Percentiles rank a stretch among this genome's conserved stretches.
These are phyloP conservation scores for Erythrocercus mccallii DNA, from an alignment of 2,113 vertebrate genomes.

Conservation along the genomic window DNA sequence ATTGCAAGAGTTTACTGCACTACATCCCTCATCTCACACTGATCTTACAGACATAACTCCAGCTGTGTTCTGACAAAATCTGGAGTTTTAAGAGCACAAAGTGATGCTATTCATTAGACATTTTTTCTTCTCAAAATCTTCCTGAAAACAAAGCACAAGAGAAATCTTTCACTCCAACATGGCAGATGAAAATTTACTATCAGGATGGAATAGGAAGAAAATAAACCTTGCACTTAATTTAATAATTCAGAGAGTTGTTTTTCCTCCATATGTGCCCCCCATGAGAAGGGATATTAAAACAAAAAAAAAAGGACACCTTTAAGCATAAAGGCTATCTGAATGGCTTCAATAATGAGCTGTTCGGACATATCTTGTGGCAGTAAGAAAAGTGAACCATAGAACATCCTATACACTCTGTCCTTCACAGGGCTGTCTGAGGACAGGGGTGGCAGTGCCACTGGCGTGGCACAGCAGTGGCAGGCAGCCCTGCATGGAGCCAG, in stretches of 20 bases:
- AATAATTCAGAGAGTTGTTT: background rate
- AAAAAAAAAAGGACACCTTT: background rate
- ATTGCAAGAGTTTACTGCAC: background rate
- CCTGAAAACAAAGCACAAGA: background rate
- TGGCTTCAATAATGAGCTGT: background rate
- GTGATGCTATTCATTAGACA: background rate
- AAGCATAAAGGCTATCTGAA: background rate
- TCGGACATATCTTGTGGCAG: background rate
- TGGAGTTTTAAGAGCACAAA: background rate
- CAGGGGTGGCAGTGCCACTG: background rate
- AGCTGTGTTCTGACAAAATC: background rate
- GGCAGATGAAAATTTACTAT: background rate
- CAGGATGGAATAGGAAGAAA: background rate
- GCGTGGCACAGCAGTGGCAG: fast-evolving
- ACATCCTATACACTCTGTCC: background rate
- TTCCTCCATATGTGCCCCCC: background rate
- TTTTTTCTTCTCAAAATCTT: background rate
- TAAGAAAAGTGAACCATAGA: background rate
- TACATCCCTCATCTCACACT: background rate
- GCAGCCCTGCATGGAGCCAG: background rate
- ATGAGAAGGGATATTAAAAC: background rate
- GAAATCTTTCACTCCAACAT: background rate
- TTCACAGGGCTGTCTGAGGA: background rate
- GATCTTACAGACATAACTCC: background rate
- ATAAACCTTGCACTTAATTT: background rate